phyloP scores from a whole-genome alignment of 1,140 invertebrate genomes.

The Scaptomyza graminum region DNA sequence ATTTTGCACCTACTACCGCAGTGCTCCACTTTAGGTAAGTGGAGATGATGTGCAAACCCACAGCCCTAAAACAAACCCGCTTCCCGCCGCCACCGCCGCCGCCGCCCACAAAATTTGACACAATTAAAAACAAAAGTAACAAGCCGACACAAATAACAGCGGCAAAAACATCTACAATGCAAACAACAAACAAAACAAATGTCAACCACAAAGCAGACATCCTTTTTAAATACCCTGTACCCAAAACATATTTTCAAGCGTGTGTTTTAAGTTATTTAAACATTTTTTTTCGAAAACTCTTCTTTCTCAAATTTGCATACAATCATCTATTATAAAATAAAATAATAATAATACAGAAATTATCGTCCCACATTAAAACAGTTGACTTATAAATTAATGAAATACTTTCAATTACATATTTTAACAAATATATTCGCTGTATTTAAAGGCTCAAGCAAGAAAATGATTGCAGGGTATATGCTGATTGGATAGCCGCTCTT shows the following conservation, averaged over 20 bases:
- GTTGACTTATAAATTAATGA: too few species aligned
- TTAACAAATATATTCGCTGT: too few species aligned
- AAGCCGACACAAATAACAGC: constrained; percentile 26
- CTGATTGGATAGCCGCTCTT: not conserved
- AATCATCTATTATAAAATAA: too few species aligned
- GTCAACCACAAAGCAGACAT: constrained; percentile 70
- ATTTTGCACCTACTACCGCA: constrained; percentile 59
- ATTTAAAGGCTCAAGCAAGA: too few species aligned
- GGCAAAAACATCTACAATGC: constrained; percentile 37
- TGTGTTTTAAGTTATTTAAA: too few species aligned
- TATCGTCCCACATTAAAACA: too few species aligned
- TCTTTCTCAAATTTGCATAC: too few species aligned
- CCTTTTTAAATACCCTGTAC: constrained; percentile 33
- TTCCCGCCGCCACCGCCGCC: not conserved
- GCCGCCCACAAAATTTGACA: constrained; percentile 65
- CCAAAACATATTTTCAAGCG: too few species aligned
- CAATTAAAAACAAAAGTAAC: constrained; percentile 75
- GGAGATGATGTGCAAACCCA: constrained; percentile 4
- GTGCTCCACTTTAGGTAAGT: constrained; percentile 52
- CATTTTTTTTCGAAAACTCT: too few species aligned
- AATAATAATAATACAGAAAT: too few species aligned
- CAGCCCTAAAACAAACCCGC: not conserved
- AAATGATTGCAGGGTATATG: not conserved
- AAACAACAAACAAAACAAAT: constrained; percentile 58
- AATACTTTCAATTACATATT: too few species aligned